phyloP scores from a whole-genome alignment of 1,140 invertebrate genomes.

The Rhyzopertha dominica region DNA sequence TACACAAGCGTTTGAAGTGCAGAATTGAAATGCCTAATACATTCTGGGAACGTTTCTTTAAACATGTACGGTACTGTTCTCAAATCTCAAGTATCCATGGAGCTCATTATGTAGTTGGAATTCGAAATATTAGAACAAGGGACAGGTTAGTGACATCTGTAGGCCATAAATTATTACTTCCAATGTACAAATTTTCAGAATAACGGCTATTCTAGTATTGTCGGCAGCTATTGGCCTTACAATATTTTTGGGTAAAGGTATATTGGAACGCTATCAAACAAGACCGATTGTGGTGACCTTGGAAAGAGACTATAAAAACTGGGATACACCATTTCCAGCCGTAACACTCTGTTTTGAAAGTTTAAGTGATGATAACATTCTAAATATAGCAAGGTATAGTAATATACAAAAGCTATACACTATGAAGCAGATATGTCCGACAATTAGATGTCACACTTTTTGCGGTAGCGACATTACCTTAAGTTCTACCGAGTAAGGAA shows the following conservation, averaged over 20 bases:
- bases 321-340: slow-evolving; percentile 20
- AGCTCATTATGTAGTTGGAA: slow-evolving; percentile 3
- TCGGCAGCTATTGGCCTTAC: too few relatives aligned
- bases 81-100: slow-evolving; percentile 14
- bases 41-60: slow-evolving; percentile 1
- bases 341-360: slow-evolving; percentile 18
- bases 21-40: too few relatives aligned
- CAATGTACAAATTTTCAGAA: slow-evolving; percentile 7
- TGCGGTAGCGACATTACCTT: too few relatives aligned
- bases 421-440: too few relatives aligned
- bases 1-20: too few relatives aligned
- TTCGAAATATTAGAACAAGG: slow-evolving; percentile 9
- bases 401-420: too few relatives aligned
- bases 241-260: too few relatives aligned
- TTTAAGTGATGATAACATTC: neutral
- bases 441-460: too few relatives aligned
- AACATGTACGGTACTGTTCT: slow-evolving; percentile 9
- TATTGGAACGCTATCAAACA: slow-evolving; percentile 20
- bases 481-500: too few relatives aligned
- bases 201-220: slow-evolving; percentile 10
- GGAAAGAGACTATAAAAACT: slow-evolving; percentile 20
- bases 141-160: slow-evolving; percentile 16
- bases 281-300: slow-evolving; percentile 23
- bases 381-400: neutral
- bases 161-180: neutral